A percentile compares a stretch with the other conserved stretches of the same genome.
Evolutionary conservation across 2,888 invertebrate species (phyloP).

Genomic region (Drosophila picticornis): DNA sequence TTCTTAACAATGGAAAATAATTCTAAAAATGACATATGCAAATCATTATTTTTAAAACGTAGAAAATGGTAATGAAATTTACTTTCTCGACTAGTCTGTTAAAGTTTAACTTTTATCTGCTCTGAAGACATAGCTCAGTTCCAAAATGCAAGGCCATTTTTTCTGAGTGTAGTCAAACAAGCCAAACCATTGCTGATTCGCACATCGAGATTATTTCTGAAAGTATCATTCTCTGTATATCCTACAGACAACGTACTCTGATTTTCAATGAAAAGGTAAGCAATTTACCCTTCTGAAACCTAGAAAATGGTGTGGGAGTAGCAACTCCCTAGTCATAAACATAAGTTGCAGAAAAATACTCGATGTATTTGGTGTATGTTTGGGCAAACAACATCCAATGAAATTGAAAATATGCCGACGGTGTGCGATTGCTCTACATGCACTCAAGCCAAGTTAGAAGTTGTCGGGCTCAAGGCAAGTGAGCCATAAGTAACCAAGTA

Average conservation of each 20-base stretch:
- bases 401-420: slow-evolving; percentile 26
- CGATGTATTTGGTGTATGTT: not conserved
- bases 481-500: slow-evolving; percentile 13
- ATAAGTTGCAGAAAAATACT: not conserved
- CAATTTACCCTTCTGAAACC: not conserved
- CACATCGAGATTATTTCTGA: not conserved
- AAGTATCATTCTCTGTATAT: not conserved
- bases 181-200: not conserved
- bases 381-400: not conserved
- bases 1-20: not conserved
- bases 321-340: not conserved
- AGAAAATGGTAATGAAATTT: not conserved
- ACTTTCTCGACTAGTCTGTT: not conserved
- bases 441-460: slow-evolving; percentile 9
- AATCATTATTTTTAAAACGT: not conserved
- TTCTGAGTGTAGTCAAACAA: not conserved
- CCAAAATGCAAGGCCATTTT: not conserved
- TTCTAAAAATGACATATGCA: not conserved
- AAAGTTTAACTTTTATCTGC: not conserved
- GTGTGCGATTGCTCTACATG: not conserved
- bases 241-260: not conserved
- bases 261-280: not conserved
- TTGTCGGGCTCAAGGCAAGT: slow-evolving; percentile 9
- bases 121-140: not conserved
- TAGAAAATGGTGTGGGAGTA: too few relatives aligned